Conservation (phyloP, 2,113 vertebrate species). For the Capricornis sumatraensis region DNA sequence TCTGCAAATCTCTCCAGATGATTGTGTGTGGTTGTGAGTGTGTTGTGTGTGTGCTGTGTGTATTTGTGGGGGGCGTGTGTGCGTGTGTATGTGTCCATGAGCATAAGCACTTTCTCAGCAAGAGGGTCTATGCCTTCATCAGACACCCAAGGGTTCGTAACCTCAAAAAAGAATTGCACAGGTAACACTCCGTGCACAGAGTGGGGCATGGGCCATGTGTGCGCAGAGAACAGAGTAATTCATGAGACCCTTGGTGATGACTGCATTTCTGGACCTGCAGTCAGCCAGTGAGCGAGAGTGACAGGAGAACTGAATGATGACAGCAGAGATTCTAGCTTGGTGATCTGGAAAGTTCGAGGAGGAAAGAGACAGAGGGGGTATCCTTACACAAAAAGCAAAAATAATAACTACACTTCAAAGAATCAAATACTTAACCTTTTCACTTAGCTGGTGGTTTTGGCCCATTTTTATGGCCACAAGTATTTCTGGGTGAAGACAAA, state of each 20-base stretch:
- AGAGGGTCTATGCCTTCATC: neutral
- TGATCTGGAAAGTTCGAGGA: neutral
- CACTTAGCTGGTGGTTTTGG: neutral
- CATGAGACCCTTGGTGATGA: neutral
- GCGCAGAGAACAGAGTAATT: neutral
- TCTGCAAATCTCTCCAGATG: neutral
- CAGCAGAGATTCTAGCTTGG: neutral
- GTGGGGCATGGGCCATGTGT: neutral
- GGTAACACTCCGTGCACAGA: neutral
- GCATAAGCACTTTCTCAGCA: neutral
- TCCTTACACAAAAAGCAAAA: neutral
- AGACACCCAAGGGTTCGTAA: neutral
- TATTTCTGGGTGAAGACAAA: constrained; percentile 38
- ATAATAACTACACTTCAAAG: constrained; percentile 35
- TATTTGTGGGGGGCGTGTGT: neutral
- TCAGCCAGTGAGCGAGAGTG: neutral
- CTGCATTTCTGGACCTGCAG: neutral
- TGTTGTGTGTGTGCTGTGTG: neutral
- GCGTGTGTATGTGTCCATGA: fast-evolving
- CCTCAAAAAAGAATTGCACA: neutral
- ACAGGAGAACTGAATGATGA: neutral
- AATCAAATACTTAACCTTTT: constrained; percentile 27
- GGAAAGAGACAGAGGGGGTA: neutral
- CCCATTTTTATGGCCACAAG: constrained; percentile 52
- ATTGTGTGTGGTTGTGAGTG: neutral